Evolutionary conservation across 2,888 invertebrate species (phyloP), one percentile per base, ranked within the genome.

Genomic region (Platynereis dumerilii): DNA sequence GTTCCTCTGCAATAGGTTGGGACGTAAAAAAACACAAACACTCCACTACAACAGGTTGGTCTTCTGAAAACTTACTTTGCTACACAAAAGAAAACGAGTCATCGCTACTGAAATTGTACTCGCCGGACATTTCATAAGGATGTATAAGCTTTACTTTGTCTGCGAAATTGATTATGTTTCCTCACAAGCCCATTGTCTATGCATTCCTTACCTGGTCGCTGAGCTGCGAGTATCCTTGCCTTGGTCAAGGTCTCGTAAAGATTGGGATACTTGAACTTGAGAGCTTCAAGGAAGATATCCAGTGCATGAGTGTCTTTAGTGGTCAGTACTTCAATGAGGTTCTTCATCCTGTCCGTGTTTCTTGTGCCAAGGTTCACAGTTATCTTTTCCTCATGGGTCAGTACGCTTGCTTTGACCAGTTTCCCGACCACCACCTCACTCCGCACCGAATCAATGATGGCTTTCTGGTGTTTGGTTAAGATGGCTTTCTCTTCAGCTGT

Each of bases 341-440:
- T 59, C 63, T 74, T 71, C 79, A 80, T 78, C 15, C 77, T 71
- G 57, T 62, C 57, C n/a, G 22, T 54, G 22, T 55, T 59, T 24
- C 53, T 26, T 17, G 55, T 39, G 22, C 44, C 58, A 12, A 53
- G 55, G 53, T 60, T 62, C 15, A 62, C 53, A 2, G 55, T 55
- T 42, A 77, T 77, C 53, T 79, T 72, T 45, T 82, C 79, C 12
- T 76, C 75, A 60, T 77, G 75, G 52, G 77, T 78, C 58, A 82
- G 69, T 12, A 81, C 71, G 65, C 77, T 77, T 39, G 74, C 74
- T 64, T 79, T 75, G 28, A 79, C 75, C 27, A 82, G 76, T 48
- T 78, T 74, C 60, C 79, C 78, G 2, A 82, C 65, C 3, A 80
- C 74, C 65, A 80, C 79, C 56, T 78, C 79, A 10, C 77, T 78